A percentile compares a stretch with the other conserved stretches of the same genome.
Evolutionary conservation across 2,797 vertebrate genomes (phyloP).

Genomic region (Acipenser oxyrinchus): DNA sequence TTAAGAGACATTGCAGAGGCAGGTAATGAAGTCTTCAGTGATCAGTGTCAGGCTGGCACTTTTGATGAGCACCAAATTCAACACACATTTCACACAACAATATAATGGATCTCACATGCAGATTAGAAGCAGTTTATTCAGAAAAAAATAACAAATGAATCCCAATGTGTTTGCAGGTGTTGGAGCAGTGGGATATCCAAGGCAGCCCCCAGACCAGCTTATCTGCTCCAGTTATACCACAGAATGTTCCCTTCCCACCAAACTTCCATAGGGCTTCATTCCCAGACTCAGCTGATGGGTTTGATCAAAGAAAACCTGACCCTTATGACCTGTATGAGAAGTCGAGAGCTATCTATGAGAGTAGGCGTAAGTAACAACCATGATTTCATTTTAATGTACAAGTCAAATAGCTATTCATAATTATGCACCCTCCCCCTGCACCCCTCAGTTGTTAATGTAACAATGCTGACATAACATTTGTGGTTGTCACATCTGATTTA

Average conservation of each 20-base stretch:
- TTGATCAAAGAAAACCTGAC: conserved; percentile 87
- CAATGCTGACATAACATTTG: conserved; percentile 9
- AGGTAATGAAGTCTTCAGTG: too few relatives aligned
- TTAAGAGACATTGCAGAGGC: too few relatives aligned
- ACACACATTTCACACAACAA: too few relatives aligned
- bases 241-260: conserved; percentile 80
- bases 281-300: conserved; percentile 83
- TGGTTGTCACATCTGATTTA: conserved; percentile 13
- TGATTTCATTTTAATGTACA: background rate
- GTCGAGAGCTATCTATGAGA: conserved; percentile 97
- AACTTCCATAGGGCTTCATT: conserved; percentile 82
- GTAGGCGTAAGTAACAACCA: conserved; percentile 88
- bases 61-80: too few relatives aligned
- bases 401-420: conserved; percentile 20
- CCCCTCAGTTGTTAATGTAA: background rate
- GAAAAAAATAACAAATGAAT: conserved; percentile 27
- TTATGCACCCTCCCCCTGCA: conserved; percentile 1
- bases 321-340: conserved; percentile 95
- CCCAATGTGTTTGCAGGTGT: conserved; percentile 77
- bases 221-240: conserved; percentile 75
- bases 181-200: conserved; percentile 91
- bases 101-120: too few relatives aligned
- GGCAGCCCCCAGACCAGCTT: conserved; percentile 83
- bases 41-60: too few relatives aligned
- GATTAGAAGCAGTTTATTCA: background rate